phyloP scores from a whole-genome alignment of 2,797 vertebrate species.

The Squalus acanthias region DNA sequence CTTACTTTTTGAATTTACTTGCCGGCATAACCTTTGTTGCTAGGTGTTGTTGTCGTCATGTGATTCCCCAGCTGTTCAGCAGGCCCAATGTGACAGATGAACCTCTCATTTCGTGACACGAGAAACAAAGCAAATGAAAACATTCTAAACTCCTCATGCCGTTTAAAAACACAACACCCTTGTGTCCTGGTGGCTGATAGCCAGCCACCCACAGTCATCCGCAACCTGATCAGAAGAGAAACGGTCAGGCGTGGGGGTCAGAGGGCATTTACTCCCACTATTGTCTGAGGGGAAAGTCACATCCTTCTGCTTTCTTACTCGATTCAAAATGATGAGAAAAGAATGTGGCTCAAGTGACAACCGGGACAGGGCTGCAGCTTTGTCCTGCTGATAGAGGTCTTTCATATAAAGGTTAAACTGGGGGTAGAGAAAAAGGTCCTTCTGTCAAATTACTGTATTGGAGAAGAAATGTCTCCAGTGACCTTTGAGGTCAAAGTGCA shows the following conservation, averaged over 20 bases:
- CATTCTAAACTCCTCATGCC: conserved; percentile 51
- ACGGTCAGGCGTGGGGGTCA: conserved; percentile 53
- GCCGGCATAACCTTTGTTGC: neutral
- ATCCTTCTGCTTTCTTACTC: conserved; percentile 73
- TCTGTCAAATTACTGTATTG: conserved; percentile 71
- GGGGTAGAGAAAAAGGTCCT: conserved; percentile 65
- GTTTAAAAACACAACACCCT: conserved; percentile 48
- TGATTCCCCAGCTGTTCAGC: neutral
- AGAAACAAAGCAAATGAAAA: conserved; percentile 49
- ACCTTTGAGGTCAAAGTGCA: conserved; percentile 67
- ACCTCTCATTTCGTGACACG: conserved; percentile 51
- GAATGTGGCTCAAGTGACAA: conserved; percentile 51
- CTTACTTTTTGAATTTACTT: neutral
- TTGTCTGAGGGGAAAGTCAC: conserved; percentile 71
- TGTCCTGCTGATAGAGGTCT: conserved; percentile 55
- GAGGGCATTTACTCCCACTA: conserved; percentile 70
- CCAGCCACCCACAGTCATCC: conserved; percentile 64
- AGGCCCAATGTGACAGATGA: conserved; percentile 43
- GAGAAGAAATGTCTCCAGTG: conserved; percentile 67
- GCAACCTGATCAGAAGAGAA: conserved; percentile 65
- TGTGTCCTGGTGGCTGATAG: conserved; percentile 61
- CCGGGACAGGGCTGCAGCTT: conserved; percentile 69
- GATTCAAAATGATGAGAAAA: conserved; percentile 64
- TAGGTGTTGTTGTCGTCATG: neutral
- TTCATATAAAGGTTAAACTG: conserved; percentile 68